These are phyloP conservation scores for Euglossa dilemma DNA, from an alignment of 1,140 invertebrate species.

Conservation along the genomic window DNA sequence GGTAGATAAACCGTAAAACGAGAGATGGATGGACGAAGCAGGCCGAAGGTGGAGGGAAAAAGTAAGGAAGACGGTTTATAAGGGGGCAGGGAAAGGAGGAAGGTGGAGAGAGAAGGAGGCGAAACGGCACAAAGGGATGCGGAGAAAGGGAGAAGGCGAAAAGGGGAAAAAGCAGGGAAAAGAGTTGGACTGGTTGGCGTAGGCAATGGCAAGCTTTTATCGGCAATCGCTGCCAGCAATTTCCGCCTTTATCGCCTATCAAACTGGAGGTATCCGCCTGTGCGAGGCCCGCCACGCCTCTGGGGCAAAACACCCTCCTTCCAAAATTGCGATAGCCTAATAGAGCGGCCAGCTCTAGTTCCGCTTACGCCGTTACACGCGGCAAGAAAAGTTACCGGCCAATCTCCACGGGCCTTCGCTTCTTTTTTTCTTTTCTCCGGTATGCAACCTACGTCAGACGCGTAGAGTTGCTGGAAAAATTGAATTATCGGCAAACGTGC, in stretches of 20 bases:
- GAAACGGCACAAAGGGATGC: neutral
- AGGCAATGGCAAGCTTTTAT: conserved; percentile 40
- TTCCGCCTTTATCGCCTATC: conserved; percentile 59
- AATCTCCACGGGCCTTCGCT: neutral
- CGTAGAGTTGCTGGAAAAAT: conserved; percentile 35
- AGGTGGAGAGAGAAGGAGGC: no score
- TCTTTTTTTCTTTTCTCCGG: neutral
- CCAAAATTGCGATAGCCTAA: conserved; percentile 15
- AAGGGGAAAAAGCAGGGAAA: conserved; percentile 11
- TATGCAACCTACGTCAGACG: conserved; percentile 23
- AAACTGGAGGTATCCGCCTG: conserved; percentile 47
- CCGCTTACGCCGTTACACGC: neutral
- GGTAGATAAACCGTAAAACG: conserved; percentile 22
- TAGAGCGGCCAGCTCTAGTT: conserved; percentile 18
- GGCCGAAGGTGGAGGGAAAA: neutral
- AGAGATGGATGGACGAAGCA: conserved; percentile 25
- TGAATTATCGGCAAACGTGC: conserved; percentile 47
- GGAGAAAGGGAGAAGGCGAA: neutral
- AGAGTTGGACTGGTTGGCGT: neutral
- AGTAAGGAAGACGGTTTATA: conserved; percentile 17
- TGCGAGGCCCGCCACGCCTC: neutral
- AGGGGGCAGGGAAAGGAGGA: neutral
- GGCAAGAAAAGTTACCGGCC: neutral
- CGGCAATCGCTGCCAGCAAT: conserved; percentile 56
- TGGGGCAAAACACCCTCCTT: conserved; percentile 25